phyloP scores from a whole-genome alignment of 2,797 vertebrate species.

The Galago senegalensis region DNA sequence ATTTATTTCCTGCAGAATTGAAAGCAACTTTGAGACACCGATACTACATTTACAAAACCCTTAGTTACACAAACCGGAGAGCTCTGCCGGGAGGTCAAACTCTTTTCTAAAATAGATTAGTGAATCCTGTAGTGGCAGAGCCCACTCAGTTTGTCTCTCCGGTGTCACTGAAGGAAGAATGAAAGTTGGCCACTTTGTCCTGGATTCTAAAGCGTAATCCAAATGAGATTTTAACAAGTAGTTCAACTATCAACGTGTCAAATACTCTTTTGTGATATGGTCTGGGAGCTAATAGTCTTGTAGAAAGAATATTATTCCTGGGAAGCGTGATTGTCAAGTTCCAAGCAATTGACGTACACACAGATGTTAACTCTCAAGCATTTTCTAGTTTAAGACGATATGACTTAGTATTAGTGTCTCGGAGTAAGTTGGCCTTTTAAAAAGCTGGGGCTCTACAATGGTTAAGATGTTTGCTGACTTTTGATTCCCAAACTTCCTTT shows the following conservation, averaged over 20 bases:
- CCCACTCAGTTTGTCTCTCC: not conserved
- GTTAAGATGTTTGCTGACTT: not conserved
- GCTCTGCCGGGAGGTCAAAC: not conserved
- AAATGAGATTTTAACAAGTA: slow-evolving; percentile 47
- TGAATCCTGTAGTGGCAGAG: not conserved
- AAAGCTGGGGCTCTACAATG: not conserved
- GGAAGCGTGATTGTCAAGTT: not conserved
- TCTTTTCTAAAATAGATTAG: not conserved
- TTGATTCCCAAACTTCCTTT: not conserved
- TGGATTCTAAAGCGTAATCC: slow-evolving; percentile 3
- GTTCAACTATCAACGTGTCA: not conserved
- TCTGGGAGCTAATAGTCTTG: not conserved
- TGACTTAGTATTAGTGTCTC: not conserved
- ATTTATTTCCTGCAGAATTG: not conserved
- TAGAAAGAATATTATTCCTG: not conserved
- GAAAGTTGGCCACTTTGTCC: not conserved
- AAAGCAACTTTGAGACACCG: slow-evolving; percentile 26
- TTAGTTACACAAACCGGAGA: not conserved
- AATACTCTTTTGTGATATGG: not conserved
- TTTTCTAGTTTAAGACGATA: not conserved
- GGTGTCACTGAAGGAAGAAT: not conserved
- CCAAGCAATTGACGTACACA: not conserved
- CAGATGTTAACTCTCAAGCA: not conserved
- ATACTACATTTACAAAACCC: slow-evolving; percentile 14
- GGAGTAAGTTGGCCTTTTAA: not conserved